Evolutionary conservation across 2,888 invertebrate genomes (phyloP).

Genomic region (Caenorhabditis sp.): DNA sequence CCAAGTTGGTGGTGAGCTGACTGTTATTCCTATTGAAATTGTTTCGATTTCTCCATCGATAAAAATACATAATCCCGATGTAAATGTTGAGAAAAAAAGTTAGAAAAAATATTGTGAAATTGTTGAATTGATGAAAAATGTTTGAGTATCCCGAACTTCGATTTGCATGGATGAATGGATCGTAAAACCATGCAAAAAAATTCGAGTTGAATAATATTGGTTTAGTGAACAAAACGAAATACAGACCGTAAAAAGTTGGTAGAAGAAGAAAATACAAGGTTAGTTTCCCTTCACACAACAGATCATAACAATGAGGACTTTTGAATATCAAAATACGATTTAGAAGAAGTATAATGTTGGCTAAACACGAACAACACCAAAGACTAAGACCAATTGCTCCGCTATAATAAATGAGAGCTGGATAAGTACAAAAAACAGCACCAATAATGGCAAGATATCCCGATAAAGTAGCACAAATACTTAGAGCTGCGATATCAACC

Average conservation of each 20-base stretch:
- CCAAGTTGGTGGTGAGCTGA: too few species aligned
- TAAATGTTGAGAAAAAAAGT: not conserved
- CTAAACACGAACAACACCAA: slow-evolving; percentile 21
- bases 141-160: not conserved
- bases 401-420: slow-evolving; percentile 9
- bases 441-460: slow-evolving; percentile 17
- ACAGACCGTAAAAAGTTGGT: slow-evolving; percentile 8
- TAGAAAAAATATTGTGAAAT: not conserved
- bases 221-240: slow-evolving; percentile 9
- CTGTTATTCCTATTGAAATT: too few species aligned
- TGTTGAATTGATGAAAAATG: not conserved
- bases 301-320: too few species aligned
- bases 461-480: slow-evolving; percentile 10
- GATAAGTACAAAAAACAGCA: slow-evolving; percentile 22
- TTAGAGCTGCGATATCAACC: slow-evolving; percentile 7
- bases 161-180: slow-evolving; percentile 12
- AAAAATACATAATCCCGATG: not conserved
- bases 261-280: not conserved
- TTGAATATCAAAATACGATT: slow-evolving; percentile 15
- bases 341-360: slow-evolving; percentile 11
- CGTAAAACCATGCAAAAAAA: slow-evolving; percentile 9
- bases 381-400: slow-evolving; percentile 4
- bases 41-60: not conserved
- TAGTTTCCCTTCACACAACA: not conserved
- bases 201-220: slow-evolving; percentile 11